phyloP scores from a whole-genome alignment of 2,888 invertebrate species.

The Prosapia bicincta region DNA sequence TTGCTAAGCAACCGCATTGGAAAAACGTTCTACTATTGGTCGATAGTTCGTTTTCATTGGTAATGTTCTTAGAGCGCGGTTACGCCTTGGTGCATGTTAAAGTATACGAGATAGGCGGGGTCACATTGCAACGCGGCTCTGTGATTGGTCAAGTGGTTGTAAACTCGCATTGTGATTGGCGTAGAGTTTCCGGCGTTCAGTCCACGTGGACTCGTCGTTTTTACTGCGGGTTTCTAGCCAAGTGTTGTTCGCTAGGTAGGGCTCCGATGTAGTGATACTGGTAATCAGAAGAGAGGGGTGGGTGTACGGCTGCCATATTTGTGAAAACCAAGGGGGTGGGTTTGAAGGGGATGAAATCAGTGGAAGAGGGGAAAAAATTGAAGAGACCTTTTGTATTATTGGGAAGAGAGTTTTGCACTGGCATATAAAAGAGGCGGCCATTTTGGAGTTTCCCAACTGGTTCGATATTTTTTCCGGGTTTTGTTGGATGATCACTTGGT shows the following conservation, averaged over 20 bases:
- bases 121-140: neutral
- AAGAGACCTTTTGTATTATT: conserved; percentile 39
- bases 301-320: conserved; percentile 3
- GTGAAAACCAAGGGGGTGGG: conserved; percentile 30
- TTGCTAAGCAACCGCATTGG: conserved; percentile 32
- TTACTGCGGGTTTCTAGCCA: conserved; percentile 5
- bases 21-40: conserved; percentile 31
- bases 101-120: conserved; percentile 14
- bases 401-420: conserved; percentile 46
- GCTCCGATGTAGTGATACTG: conserved; percentile 13
- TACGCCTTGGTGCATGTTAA: neutral
- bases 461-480: conserved; percentile 32
- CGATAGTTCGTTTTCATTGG: conserved; percentile 27
- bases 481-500: conserved; percentile 11
- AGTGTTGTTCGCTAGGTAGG: conserved; percentile 7
- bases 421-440: conserved; percentile 37
- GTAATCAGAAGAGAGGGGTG: conserved; percentile 6
- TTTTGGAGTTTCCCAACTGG: conserved; percentile 39
- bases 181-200: conserved; percentile 39
- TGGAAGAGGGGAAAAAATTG: conserved; percentile 35
- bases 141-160: conserved; percentile 26
- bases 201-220: conserved; percentile 23
- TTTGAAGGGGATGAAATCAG: conserved; percentile 41
- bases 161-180: conserved; percentile 29
- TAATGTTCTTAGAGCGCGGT: conserved; percentile 4